These are phyloP conservation scores for Phaenicophaeus curvirostris DNA, from an alignment of 2,797 vertebrate genomes.

Conservation along the genomic window DNA sequence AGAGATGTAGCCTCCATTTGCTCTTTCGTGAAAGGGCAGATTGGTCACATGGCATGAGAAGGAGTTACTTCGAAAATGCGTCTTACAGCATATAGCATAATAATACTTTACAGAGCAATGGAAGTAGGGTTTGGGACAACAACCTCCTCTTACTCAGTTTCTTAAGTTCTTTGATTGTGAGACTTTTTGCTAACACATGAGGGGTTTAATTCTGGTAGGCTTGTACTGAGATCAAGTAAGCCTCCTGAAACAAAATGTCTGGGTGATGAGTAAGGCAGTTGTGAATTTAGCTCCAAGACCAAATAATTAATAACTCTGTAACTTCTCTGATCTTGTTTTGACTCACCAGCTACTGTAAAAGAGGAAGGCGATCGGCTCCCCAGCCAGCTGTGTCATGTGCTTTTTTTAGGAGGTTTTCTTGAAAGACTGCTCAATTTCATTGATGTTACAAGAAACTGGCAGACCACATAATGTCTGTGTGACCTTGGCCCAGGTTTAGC, in stretches of 20 bases:
- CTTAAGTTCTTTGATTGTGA: not conserved
- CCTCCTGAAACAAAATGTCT: not conserved
- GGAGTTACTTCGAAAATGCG: fast-evolving
- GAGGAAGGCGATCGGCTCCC: not conserved
- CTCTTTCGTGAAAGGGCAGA: fast-evolving
- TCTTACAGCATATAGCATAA: not conserved
- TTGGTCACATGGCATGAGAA: not conserved
- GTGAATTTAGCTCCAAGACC: not conserved
- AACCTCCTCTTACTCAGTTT: not conserved
- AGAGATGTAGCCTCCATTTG: fast-evolving
- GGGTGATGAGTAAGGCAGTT: not conserved
- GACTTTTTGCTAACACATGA: not conserved
- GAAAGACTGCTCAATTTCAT: not conserved
- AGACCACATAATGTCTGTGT: not conserved
- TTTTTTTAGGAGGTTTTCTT: not conserved
- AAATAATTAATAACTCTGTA: not conserved
- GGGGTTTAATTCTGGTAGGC: not conserved
- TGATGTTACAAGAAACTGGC: not conserved
- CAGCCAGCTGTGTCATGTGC: not conserved
- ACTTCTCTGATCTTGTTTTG: not conserved
- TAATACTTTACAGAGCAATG: not conserved
- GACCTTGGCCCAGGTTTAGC: not conserved
- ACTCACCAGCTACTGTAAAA: not conserved
- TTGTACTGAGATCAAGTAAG: not conserved
- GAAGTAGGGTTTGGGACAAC: not conserved